Base-by-base conservation (phyloP, 2,888 invertebrate species). In the Drosophila infuscata region DNA sequence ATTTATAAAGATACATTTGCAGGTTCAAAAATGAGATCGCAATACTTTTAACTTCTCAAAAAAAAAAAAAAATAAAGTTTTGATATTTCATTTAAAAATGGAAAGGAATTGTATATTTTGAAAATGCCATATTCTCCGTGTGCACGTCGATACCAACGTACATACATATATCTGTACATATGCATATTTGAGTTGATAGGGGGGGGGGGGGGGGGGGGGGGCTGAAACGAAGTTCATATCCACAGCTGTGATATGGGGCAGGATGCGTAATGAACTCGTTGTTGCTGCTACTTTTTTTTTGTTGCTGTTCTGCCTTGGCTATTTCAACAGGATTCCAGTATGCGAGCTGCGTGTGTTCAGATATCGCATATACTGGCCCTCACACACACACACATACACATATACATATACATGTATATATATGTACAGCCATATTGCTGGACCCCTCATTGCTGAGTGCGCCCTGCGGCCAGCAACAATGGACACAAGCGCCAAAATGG, bases 191-290 rank as follows among this genome's bases (percentile, higher is more conserved):
- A 17, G 15, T 53, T 29, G 17, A 17, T 36, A 36, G 54, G 29
- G 54, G 36, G 36, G 36, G 36, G 6, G 6, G 54, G 29, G 54
- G 54, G 29, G 54, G 54, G 29, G 54, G 36, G 54, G 36, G 36
- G 6, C 35, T 54, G 54, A 38, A 54, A 38, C 29, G 36, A 36
- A 54, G 54, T 38, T 54, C 36, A 38, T 54, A 29, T 38, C 25
- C 29, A 35, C 15, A 60, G 48, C 51, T n/a, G 52, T 54, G 71
- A 71, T 71, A 76, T 76, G 76, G 41, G 36, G 32, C 78, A 77
- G 71, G 65, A 81, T 86, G 75, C 83, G 83, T 86, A 90, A 86
- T 86, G 86, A 90, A 86, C 86, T 88, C 76, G 81, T 83, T 77
- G 65, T 52, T 61, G 70, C 52, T 61, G 68, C 59, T 15, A 48